Conservation (phyloP, 2,113 vertebrate species). For the Gobio gobio region DNA sequence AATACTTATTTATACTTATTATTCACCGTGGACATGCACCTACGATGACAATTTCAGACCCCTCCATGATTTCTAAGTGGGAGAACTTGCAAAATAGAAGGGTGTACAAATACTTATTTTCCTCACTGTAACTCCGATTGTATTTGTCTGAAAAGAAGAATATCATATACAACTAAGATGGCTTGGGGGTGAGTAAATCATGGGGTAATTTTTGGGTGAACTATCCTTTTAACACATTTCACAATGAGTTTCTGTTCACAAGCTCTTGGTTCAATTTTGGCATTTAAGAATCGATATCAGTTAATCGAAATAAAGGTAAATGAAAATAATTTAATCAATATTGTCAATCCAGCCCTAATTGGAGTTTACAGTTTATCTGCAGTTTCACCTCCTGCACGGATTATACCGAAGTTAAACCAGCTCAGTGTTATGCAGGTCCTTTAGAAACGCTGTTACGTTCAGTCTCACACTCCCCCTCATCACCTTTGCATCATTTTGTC, state of each 20-base stretch:
- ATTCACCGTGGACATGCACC: no score
- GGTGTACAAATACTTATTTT: no score
- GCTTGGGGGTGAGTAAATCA: not conserved
- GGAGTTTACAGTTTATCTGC: not conserved
- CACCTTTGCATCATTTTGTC: constrained; percentile 16
- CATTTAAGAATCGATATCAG: not conserved
- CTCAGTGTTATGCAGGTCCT: not conserved
- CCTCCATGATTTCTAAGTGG: no score
- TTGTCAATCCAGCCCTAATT: not conserved
- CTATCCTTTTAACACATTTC: not conserved
- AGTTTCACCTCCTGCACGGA: not conserved
- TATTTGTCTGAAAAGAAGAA: no score
- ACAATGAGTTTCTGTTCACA: not conserved
- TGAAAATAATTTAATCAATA: not conserved
- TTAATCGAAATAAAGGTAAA: not conserved
- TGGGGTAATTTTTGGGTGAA: no score
- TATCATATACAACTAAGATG: no score
- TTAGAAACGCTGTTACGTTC: not conserved
- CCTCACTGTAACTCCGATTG: no score
- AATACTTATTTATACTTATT: no score
- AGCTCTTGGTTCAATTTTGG: not conserved
- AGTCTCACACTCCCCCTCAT: not conserved
- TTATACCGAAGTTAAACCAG: not conserved
- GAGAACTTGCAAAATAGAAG: no score
- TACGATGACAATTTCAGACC: no score